A percentile compares a stretch with the other conserved stretches of the same genome.
phyloP scores from a whole-genome alignment of 1,140 invertebrate species.

The Brachionus rotundiformis region DNA sequence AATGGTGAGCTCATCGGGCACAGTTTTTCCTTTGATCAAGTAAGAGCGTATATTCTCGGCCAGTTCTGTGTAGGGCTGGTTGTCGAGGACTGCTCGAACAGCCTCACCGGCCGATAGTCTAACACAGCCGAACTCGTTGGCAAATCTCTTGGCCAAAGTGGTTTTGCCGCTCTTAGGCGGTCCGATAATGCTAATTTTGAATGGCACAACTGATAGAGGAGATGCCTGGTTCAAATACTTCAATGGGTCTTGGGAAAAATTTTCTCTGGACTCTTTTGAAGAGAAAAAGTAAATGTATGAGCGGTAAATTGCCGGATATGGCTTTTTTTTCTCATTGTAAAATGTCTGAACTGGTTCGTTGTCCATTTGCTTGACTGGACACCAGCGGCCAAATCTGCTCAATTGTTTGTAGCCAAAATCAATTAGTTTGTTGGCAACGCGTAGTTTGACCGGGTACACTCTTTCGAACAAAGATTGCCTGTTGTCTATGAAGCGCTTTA shows the following conservation, averaged over 20 bases:
- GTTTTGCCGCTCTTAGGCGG: constrained; percentile 65
- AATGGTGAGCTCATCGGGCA: constrained; percentile 62
- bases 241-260: constrained; percentile 61
- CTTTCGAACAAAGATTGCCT: constrained; percentile 63
- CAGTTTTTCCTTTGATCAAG: constrained; percentile 58
- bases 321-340: constrained; percentile 58
- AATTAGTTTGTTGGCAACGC: constrained; percentile 59
- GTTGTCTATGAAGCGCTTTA: constrained; percentile 58
- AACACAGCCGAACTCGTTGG: constrained; percentile 60
- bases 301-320: constrained; percentile 61
- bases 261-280: constrained; percentile 55
- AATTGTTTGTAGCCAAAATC: constrained; percentile 63
- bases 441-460: constrained; percentile 60
- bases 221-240: constrained; percentile 59
- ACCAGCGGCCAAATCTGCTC: constrained; percentile 64
- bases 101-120: constrained; percentile 63
- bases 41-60: constrained; percentile 57
- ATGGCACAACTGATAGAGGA: constrained; percentile 63
- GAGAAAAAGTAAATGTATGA: constrained; percentile 63
- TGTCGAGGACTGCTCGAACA: constrained; percentile 58
- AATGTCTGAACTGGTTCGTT: constrained; percentile 62
- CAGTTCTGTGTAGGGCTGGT: constrained; percentile 59
- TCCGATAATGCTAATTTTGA: constrained; percentile 62
- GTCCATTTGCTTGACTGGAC: constrained; percentile 61
- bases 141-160: constrained; percentile 62